phyloP scores from a whole-genome alignment of 2,113 vertebrate genomes.

The Microcebus griseorufus region DNA sequence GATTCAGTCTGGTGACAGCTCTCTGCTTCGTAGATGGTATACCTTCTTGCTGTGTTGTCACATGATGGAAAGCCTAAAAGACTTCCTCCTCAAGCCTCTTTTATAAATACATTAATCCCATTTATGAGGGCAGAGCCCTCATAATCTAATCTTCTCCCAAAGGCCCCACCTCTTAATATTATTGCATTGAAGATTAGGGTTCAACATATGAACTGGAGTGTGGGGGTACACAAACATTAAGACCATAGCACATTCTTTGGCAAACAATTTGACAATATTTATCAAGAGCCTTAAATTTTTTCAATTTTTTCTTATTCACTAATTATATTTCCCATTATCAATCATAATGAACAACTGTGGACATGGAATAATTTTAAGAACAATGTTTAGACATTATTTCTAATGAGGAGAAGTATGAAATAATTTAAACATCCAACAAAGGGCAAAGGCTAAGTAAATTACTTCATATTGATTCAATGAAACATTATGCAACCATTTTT shows the following conservation, averaged over 20 bases:
- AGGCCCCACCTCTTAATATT: background rate
- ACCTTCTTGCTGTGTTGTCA: background rate
- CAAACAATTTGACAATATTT: conserved; percentile 11
- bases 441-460: background rate
- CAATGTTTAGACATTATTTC: conserved; percentile 1
- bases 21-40: background rate
- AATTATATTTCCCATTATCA: background rate
- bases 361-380: conserved; percentile 13
- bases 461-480: background rate
- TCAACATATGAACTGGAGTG: background rate
- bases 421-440: background rate
- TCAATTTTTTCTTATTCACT: conserved; percentile 27
- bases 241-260: background rate
- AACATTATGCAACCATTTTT: conserved; percentile 13
- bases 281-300: background rate
- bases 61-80: background rate
- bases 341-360: conserved; percentile 1
- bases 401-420: conserved; percentile 6
- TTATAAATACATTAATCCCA: background rate
- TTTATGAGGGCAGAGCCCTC: background rate
- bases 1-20: background rate
- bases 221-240: background rate
- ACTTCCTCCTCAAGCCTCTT: background rate
- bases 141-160: background rate
- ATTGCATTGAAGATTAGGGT: background rate